Evolutionary conservation across 1,140 invertebrate genomes (phyloP).

Genomic region (Hycleus phaleratus): DNA sequence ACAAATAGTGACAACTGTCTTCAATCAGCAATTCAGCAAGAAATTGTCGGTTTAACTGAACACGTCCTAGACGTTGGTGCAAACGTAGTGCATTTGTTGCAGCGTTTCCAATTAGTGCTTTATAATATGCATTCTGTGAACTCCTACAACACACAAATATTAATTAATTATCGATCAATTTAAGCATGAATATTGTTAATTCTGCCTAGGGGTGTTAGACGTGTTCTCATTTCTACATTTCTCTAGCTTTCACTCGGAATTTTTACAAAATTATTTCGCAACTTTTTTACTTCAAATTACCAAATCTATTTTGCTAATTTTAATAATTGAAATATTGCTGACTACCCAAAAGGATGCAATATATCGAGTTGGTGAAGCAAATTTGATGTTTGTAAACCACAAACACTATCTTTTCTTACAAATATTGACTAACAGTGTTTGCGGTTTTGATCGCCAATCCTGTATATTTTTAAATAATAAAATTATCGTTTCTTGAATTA

Average conservation of each 20-base stretch:
- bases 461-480: too few relatives aligned
- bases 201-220: not conserved
- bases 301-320: conserved; percentile 1
- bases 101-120: conserved; percentile 83
- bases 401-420: too few relatives aligned
- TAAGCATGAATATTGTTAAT: conserved; percentile 1
- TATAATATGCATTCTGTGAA: conserved; percentile 79
- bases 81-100: conserved; percentile 88
- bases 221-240: too few relatives aligned
- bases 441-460: too few relatives aligned
- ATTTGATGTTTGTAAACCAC: too few relatives aligned
- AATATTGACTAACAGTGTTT: too few relatives aligned
- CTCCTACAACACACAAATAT: conserved; percentile 50
- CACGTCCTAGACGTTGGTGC: conserved; percentile 81
- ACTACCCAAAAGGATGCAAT: too few relatives aligned
- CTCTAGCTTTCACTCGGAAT: too few relatives aligned
- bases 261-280: too few relatives aligned
- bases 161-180: conserved; percentile 3
- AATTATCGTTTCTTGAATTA: too few relatives aligned
- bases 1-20: conserved; percentile 93
- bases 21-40: conserved; percentile 71
- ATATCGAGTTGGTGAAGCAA: too few relatives aligned
- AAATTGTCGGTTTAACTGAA: conserved; percentile 75
- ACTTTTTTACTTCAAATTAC: not conserved
- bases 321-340: too few relatives aligned